Conservation (phyloP, 2,113 vertebrate species). For the Triplophysa rosa region DNA sequence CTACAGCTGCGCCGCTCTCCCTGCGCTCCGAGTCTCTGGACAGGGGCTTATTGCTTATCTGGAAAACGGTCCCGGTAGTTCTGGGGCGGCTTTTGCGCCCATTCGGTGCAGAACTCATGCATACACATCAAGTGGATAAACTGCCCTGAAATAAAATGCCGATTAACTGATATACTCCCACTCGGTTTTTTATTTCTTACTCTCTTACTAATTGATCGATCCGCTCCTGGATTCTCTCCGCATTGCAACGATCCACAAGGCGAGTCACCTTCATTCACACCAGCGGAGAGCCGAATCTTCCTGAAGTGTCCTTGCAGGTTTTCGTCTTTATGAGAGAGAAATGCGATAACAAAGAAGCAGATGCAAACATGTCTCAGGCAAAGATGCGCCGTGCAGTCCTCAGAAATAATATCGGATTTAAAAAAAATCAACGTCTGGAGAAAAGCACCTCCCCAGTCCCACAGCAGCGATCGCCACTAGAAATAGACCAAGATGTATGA, state of each 20-base stretch:
- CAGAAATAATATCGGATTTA: background rate
- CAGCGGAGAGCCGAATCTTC: constrained; percentile 71
- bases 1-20: constrained; percentile 88
- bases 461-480: background rate
- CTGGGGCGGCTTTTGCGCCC: constrained; percentile 97
- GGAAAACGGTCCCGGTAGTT: constrained; percentile 87
- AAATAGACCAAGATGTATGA: background rate
- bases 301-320: constrained; percentile 69
- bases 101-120: constrained; percentile 97
- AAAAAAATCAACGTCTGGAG: background rate
- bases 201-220: constrained; percentile 48
- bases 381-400: constrained; percentile 13
- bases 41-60: constrained; percentile 81
- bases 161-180: constrained; percentile 3
- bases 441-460: background rate
- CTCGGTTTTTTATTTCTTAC: constrained; percentile 20
- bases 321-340: constrained; percentile 63
- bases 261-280: constrained; percentile 77
- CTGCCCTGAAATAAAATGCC: constrained; percentile 53
- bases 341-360: constrained; percentile 66
- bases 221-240: constrained; percentile 74
- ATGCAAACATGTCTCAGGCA: constrained; percentile 74
- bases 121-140: constrained; percentile 86
- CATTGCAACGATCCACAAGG: constrained; percentile 77
- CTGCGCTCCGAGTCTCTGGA: constrained; percentile 81